phyloP scores from a whole-genome alignment of 1,140 invertebrate species.

The Cecropterus lyciades region DNA sequence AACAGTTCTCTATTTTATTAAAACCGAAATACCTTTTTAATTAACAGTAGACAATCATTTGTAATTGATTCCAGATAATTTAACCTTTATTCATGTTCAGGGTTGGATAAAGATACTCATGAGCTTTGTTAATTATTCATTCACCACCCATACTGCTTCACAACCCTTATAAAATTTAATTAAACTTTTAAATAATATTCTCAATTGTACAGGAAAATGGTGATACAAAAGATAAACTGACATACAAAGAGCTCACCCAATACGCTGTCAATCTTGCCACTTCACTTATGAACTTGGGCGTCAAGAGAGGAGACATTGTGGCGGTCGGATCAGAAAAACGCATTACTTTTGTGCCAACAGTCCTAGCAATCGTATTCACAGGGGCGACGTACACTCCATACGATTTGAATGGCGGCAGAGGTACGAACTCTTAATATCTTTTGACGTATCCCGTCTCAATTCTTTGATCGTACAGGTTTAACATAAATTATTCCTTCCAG shows the following conservation, averaged over 20 bases:
- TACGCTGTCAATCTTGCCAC: conserved; percentile 55
- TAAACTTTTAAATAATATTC: background rate
- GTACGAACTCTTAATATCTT: conserved; percentile 71
- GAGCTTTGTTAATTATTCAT: too few relatives aligned
- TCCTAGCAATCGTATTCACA: conserved; percentile 71
- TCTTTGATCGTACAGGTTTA: conserved; percentile 19
- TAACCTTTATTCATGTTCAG: too few relatives aligned
- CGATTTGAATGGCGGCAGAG: conserved; percentile 78
- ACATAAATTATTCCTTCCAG: conserved; percentile 50
- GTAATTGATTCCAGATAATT: too few relatives aligned
- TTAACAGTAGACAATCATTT: too few relatives aligned
- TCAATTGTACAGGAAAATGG: conserved; percentile 49
- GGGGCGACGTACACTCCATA: conserved; percentile 63
- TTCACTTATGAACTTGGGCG: conserved; percentile 52
- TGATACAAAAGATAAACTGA: conserved; percentile 50
- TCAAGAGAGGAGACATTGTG: conserved; percentile 83
- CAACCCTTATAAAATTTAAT: too few relatives aligned
- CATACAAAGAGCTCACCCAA: conserved; percentile 57
- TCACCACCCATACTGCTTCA: too few relatives aligned
- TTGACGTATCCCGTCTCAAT: conserved; percentile 57
- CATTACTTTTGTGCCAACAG: conserved; percentile 85
- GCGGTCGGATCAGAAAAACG: conserved; percentile 87
- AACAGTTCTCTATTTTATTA: too few relatives aligned
- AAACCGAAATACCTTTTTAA: too few relatives aligned
- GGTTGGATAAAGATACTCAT: too few relatives aligned